Evolutionary conservation across 2,113 vertebrate species (phyloP), one percentile per base, ranked within the genome.

Genomic region (Leucosticte australis): DNA sequence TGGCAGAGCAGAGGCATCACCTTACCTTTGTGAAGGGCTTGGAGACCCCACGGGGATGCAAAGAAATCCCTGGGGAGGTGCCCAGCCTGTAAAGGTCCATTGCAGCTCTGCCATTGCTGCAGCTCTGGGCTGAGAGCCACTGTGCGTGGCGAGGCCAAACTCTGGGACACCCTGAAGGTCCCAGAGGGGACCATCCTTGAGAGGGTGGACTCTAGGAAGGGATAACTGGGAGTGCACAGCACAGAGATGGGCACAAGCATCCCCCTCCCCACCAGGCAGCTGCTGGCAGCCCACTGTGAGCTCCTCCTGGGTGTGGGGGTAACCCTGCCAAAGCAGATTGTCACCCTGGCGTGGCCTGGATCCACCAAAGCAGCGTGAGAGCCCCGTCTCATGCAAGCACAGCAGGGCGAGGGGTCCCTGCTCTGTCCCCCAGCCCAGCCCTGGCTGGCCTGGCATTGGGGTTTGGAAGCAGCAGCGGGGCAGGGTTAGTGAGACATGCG

Each of bases 401-500:
- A 83, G 95, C 84, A 46, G n/a, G 52, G 84, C 67, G 44, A 91
- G 30, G 56, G 73, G 7, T 59, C 53, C 23, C 63, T 77, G 78
- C 85, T 55, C 88, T 46, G 41, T 71, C 33, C 69, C 68, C 78
- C 59, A 88, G 82, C 82, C 28, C 81, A 87, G 63, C 17, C 87
- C 16, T 39, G 19, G 75, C 75, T 67, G 24, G 64, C 69, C 60
- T 55, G 5, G 69, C 0, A 10, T 7, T 11, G 0, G 50, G 85
- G 44, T 84, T 50, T 41, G 37, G 65, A 91, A 95, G 92, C 81
- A 74, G 85, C 93, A 88, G 88, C 1, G 5, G 47, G n/a, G 83
- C 57, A 69, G 28, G 62, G 89, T 97, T 94, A 94, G 91, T 83
- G 83, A 89, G 96, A 90, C 97, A 98, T 98, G 98, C 97, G 1